Conservation (phyloP, 2,797 vertebrate species). For the Acomys russatus region DNA sequence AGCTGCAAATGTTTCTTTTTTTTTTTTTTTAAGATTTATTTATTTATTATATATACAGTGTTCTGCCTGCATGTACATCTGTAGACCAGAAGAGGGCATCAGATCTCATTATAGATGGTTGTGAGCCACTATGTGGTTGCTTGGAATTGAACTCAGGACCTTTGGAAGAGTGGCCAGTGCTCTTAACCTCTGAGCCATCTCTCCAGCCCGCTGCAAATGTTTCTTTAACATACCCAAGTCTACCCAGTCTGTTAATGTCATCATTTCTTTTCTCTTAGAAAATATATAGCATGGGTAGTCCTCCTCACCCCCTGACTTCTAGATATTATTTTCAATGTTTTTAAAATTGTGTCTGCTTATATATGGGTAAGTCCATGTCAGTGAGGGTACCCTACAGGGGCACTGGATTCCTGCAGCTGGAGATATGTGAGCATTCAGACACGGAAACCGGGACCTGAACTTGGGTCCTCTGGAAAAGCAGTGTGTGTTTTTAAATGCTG, state of each 20-base stretch:
- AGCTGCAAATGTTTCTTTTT: background rate
- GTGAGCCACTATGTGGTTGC: too few species aligned
- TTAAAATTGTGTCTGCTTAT: background rate
- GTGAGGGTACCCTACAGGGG: background rate
- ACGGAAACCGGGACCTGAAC: too few species aligned
- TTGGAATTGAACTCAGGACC: too few species aligned
- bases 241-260: background rate
- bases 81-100: too few species aligned
- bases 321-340: background rate
- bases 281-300: background rate
- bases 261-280: background rate
- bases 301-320: background rate
- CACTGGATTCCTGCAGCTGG: background rate
- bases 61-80: too few species aligned
- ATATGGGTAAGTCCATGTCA: background rate
- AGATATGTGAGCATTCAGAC: background rate
- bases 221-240: constrained; percentile 36
- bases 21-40: background rate
- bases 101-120: too few species aligned
- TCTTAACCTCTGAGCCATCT: too few species aligned
- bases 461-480: background rate
- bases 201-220: background rate
- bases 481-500: background rate
- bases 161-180: too few species aligned
- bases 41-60: too few species aligned